These are phyloP conservation scores for Catagonus wagneri DNA, from an alignment of 2,113 vertebrate species.

Conservation along the genomic window DNA sequence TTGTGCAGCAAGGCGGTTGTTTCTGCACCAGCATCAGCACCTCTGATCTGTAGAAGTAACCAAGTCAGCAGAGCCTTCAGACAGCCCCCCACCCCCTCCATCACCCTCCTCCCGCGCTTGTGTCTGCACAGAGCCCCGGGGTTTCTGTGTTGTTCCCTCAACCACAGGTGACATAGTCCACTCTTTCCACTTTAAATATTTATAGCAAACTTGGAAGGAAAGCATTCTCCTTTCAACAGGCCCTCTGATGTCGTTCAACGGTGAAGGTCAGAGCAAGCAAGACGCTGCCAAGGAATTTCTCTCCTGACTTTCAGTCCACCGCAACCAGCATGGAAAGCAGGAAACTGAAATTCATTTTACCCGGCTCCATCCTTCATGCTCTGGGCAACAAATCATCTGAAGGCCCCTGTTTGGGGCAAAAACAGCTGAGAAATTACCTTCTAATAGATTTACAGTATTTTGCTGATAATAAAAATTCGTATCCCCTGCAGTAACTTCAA, in stretches of 20 bases:
- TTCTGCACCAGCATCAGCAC: not conserved
- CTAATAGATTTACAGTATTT: not conserved
- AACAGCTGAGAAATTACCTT: conserved; percentile 6
- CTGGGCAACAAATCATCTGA: not conserved
- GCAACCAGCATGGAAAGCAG: not conserved
- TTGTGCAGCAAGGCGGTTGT: not conserved
- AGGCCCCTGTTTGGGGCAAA: not conserved
- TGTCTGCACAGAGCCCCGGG: not conserved
- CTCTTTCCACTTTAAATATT: conserved; percentile 79
- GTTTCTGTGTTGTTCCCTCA: conserved; percentile 35
- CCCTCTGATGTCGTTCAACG: conserved; percentile 71
- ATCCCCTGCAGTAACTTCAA: not conserved
- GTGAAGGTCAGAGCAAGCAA: conserved; percentile 53
- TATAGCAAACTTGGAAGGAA: conserved; percentile 69
- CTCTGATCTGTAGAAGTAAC: not conserved
- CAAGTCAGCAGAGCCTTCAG: not conserved
- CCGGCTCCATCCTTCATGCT: not conserved
- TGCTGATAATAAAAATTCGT: conserved; percentile 1
- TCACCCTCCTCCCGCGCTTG: not conserved
- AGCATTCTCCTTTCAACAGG: conserved; percentile 55
- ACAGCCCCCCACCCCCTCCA: not conserved
- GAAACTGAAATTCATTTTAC: not conserved
- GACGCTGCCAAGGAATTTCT: not conserved
- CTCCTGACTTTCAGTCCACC: not conserved
- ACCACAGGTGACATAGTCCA: conserved; percentile 68